Percentiles rank a stretch among this genome's conserved stretches.
These are phyloP conservation scores for Plestiodon gilberti DNA, from an alignment of 2,113 vertebrate species.

Conservation along the genomic window DNA sequence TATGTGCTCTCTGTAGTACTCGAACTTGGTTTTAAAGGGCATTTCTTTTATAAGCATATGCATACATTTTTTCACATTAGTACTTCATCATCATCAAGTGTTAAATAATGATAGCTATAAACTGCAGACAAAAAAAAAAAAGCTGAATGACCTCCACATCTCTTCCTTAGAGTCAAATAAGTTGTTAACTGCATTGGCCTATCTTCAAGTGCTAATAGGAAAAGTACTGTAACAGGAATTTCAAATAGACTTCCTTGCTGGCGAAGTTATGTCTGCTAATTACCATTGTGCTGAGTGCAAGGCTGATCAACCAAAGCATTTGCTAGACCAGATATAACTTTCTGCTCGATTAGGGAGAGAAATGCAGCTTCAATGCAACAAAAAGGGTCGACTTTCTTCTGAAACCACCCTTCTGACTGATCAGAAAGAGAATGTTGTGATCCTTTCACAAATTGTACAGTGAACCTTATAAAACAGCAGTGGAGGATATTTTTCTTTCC, in stretches of 20 bases:
- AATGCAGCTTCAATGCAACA: neutral
- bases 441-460: neutral
- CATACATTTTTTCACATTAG: conserved; percentile 37
- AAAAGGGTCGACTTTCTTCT: neutral
- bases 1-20: conserved; percentile 7
- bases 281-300: conserved; percentile 27
- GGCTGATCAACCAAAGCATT: neutral
- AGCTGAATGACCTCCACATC: conserved; percentile 24
- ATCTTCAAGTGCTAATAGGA: conserved; percentile 36
- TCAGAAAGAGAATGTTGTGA: neutral
- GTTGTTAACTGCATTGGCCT: conserved; percentile 40
- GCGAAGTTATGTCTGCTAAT: conserved; percentile 23
- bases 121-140: neutral
- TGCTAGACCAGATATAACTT: neutral
- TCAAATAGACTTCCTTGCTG: conserved; percentile 29
- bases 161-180: conserved; percentile 42
- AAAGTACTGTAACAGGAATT: conserved; percentile 33
- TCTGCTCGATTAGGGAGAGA: conserved; percentile 8
- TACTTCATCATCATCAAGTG: conserved; percentile 37
- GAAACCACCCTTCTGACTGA: neutral
- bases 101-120: conserved; percentile 26
- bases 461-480: neutral
- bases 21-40: conserved; percentile 30
- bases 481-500: neutral
- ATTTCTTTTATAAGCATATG: conserved; percentile 44